phyloP scores from a whole-genome alignment of 2,888 invertebrate species.

The Thysanoteuthis rhombus region DNA sequence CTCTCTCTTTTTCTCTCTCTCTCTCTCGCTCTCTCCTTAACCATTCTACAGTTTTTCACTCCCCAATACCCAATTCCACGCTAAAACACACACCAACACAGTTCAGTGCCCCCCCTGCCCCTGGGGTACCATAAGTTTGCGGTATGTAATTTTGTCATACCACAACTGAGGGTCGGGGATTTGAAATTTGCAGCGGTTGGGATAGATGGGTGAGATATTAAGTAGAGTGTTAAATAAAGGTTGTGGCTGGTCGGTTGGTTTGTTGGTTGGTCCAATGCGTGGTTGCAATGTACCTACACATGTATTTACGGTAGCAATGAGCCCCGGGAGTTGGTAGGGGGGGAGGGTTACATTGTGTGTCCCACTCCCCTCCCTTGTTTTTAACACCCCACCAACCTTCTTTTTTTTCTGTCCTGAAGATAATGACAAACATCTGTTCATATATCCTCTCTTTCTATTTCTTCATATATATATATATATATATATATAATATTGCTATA shows the following conservation, averaged over 20 bases:
- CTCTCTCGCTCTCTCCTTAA: too few relatives aligned
- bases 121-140: not conserved
- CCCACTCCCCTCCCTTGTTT: not conserved
- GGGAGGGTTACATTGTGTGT: not conserved
- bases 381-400: not conserved
- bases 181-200: conserved; percentile 12
- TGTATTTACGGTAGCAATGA: not conserved
- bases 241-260: not conserved
- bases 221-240: not conserved
- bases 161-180: not conserved
- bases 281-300: not conserved
- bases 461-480: not conserved
- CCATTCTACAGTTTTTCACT: too few relatives aligned
- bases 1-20: not conserved
- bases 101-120: not conserved
- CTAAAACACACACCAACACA: too few relatives aligned
- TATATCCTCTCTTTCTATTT: not conserved
- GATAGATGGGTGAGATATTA: not conserved
- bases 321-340: not conserved
- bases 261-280: not conserved
- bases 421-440: not conserved
- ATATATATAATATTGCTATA: too few relatives aligned
- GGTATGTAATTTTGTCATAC: not conserved
- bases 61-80: too few relatives aligned
- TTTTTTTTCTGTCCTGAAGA: not conserved